Evolutionary conservation across 1,140 invertebrate genomes (phyloP), one percentile per base, ranked within the genome.

Genomic region (Bradysia coprophila): DNA sequence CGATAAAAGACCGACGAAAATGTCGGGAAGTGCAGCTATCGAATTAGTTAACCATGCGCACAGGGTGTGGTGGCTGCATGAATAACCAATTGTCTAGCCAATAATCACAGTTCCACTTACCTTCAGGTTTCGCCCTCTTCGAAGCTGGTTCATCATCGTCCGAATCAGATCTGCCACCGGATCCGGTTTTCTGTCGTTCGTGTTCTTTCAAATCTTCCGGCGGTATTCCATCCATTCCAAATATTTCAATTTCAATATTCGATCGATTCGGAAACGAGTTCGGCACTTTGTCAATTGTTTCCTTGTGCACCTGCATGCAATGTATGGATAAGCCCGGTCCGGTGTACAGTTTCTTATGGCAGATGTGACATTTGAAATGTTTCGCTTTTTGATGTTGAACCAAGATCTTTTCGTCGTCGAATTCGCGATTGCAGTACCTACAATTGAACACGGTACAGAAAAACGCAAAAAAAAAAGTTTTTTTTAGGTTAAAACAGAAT

Each of bases 261-360:
- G 90, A 93, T 62, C 94, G 76, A 67, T 93, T 91, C 49, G 93
- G 92, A 51, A 98, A 67, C 43, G 95, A 92, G 72, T 98, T 98
- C 47, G 96, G 96, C 57, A 99, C 94, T 73, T 98, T 97, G 64
- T 98, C 95, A 59, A 99, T 92, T 42, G 92, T 93, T 68, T 99
- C 96, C 69, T 99, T 99, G 61, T 99, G 96, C 39, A 99, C 96
- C 78, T 99, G 96, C 91, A 98, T 97, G 65, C 96, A 99, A 66
- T 99, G 96, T 71, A 99, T 98, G 48, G 93, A 93, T 39, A 99
- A 67, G 23, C 41, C 92, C 45, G 94, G 93, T 36, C 93, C 94
- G 37, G 96, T 98, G 59, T 97, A 98, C 44, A 99, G 66, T 67
- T 98, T 98, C 65, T 98, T 98, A 66, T 98, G 92, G 71, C 95